These are phyloP conservation scores for Eueides isabella DNA, from an alignment of 1,140 invertebrate species.

Conservation along the genomic window DNA sequence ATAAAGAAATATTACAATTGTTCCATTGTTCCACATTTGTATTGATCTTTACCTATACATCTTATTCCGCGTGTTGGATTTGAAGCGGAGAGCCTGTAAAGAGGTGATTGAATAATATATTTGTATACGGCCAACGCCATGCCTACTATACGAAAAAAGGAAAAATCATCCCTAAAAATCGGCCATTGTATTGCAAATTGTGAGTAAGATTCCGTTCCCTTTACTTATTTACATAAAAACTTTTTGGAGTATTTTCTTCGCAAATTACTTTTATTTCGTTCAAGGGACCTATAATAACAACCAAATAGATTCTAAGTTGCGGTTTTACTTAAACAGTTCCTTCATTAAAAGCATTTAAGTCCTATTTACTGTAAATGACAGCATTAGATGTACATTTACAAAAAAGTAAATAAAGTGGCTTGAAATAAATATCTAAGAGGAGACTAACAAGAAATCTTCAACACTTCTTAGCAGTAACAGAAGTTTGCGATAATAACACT, in stretches of 20 bases:
- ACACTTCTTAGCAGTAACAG: too few relatives aligned
- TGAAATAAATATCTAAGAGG: constrained; percentile 33
- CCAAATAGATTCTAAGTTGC: constrained; percentile 46
- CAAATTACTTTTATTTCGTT: constrained; percentile 69
- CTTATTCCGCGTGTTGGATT: constrained; percentile 68
- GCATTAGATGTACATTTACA: constrained; percentile 36
- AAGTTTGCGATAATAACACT: too few relatives aligned
- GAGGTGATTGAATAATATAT: constrained; percentile 79
- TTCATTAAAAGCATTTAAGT: constrained; percentile 43
- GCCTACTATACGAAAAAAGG: constrained; percentile 72
- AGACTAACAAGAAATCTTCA: constrained; percentile 26
- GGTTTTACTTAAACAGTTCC: constrained; percentile 39
- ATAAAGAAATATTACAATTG: too few relatives aligned
- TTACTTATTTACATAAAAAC: constrained; percentile 76
- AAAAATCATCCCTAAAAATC: constrained; percentile 76
- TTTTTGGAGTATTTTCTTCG: constrained; percentile 67
- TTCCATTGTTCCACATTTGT: too few relatives aligned
- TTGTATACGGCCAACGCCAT: constrained; percentile 70
- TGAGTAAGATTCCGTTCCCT: constrained; percentile 70
- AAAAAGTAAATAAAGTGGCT: constrained; percentile 36
- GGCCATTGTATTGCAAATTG: constrained; percentile 80
- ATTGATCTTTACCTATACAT: constrained; percentile 68
- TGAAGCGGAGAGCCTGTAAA: constrained; percentile 66
- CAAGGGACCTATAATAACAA: constrained; percentile 46
- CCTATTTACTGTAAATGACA: constrained; percentile 33